These are phyloP conservation scores for Miltochrista miniata DNA, from an alignment of 2,888 invertebrate genomes.

Conservation along the genomic window DNA sequence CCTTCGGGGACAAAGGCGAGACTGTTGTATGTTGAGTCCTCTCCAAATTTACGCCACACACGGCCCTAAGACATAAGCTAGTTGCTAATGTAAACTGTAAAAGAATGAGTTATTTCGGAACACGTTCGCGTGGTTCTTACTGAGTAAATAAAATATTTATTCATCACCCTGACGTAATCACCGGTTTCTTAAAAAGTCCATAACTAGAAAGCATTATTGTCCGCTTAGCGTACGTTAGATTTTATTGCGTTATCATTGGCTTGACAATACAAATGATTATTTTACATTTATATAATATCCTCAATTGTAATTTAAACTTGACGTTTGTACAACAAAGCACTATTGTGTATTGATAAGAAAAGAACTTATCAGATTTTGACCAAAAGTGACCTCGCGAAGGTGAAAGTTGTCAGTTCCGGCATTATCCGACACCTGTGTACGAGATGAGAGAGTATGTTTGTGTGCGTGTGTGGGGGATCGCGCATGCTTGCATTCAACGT, in stretches of 20 bases:
- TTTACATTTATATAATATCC: slow-evolving; percentile 1
- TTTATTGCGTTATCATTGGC: slow-evolving; percentile 1
- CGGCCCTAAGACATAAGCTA: neutral
- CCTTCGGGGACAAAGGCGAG: no score
- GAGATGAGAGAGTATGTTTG: slow-evolving; percentile 60
- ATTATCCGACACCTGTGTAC: slow-evolving; percentile 71
- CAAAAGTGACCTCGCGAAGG: slow-evolving; percentile 58
- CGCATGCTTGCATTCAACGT: slow-evolving; percentile 64
- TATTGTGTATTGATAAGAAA: slow-evolving; percentile 60
- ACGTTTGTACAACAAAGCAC: slow-evolving; percentile 22
- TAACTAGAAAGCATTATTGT: slow-evolving; percentile 1
- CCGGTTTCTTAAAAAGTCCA: neutral
- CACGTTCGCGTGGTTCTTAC: no score
- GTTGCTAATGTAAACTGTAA: no score
- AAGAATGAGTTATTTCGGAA: no score
- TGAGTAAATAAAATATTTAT: neutral
- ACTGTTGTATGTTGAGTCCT: no score
- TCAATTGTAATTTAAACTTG: neutral
- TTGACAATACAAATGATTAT: neutral
- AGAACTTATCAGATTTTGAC: slow-evolving; percentile 57
- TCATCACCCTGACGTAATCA: neutral
- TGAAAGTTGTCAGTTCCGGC: slow-evolving; percentile 79
- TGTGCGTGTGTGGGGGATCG: slow-evolving; percentile 53
- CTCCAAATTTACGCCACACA: no score
- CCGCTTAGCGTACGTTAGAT: no score